phyloP scores from a whole-genome alignment of 2,888 invertebrate genomes.

The Willowsia nigromaculata region DNA sequence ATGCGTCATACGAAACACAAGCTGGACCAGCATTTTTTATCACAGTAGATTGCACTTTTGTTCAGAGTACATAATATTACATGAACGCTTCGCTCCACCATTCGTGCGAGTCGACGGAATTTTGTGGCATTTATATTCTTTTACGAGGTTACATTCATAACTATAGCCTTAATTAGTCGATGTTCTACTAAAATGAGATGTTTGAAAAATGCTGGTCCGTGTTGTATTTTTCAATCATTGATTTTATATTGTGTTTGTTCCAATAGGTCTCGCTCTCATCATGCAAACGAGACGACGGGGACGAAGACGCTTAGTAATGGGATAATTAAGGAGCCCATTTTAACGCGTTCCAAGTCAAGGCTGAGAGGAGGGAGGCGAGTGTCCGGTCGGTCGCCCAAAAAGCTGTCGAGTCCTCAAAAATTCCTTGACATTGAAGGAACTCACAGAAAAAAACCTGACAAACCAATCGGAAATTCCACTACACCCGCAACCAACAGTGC shows the following conservation, averaged over 20 bases:
- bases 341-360: constrained; percentile 76
- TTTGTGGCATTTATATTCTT: too few relatives aligned
- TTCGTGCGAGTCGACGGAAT: too few relatives aligned
- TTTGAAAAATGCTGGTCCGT: too few relatives aligned
- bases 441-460: constrained; percentile 27
- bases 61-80: too few relatives aligned
- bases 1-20: too few relatives aligned
- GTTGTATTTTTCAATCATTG: not conserved
- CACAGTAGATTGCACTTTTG: too few relatives aligned
- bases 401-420: constrained; percentile 20
- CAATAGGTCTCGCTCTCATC: constrained; percentile 59
- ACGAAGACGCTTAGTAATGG: constrained; percentile 77
- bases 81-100: too few relatives aligned
- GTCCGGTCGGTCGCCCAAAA: constrained; percentile 48
- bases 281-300: constrained; percentile 61
- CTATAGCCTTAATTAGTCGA: too few relatives aligned
- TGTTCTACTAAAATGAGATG: too few relatives aligned
- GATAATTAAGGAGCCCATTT: constrained; percentile 73
- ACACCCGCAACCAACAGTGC: not conserved
- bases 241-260: not conserved
- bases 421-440: constrained; percentile 12
- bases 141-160: too few relatives aligned
- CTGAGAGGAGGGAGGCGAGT: constrained; percentile 47
- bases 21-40: too few relatives aligned
- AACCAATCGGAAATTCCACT: not conserved